Percentiles rank a stretch among this genome's conserved stretches.
phyloP scores from a whole-genome alignment of 2,888 invertebrate species.

The Carterocephalus palaemon region DNA sequence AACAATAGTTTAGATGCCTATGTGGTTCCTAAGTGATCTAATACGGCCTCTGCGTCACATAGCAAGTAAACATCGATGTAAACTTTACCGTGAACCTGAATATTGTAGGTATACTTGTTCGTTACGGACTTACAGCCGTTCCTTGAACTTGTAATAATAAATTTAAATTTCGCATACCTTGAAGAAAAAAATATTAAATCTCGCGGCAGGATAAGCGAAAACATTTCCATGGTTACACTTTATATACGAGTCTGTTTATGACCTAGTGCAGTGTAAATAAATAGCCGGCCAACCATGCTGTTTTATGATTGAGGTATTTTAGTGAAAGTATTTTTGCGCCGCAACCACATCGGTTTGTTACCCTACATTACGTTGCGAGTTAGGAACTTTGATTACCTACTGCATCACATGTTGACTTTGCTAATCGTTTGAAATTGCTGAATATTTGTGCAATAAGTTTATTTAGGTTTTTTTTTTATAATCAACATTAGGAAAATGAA shows the following conservation, averaged over 20 bases:
- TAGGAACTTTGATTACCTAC: conserved; percentile 21
- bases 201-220: conserved; percentile 32
- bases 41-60: neutral
- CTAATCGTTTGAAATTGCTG: neutral
- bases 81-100: too few species aligned
- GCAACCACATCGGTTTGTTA: conserved; percentile 41
- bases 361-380: too few species aligned
- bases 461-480: too few species aligned
- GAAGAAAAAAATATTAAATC: conserved; percentile 29
- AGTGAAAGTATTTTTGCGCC: conserved; percentile 58
- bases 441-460: too few species aligned
- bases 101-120: too few species aligned
- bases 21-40: neutral
- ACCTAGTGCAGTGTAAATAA: conserved; percentile 53
- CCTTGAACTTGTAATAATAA: conserved; percentile 11
- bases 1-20: conserved; percentile 12
- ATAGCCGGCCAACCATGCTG: conserved; percentile 44
- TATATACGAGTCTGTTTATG: too few species aligned
- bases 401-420: conserved; percentile 38
- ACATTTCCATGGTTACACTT: conserved; percentile 45
- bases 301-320: conserved; percentile 58
- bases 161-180: conserved; percentile 24
- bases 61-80: neutral
- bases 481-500: too few species aligned
- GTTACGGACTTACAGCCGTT: too few species aligned